phyloP scores from a whole-genome alignment of 2,113 vertebrate genomes.

The Alligator mississippiensis region DNA sequence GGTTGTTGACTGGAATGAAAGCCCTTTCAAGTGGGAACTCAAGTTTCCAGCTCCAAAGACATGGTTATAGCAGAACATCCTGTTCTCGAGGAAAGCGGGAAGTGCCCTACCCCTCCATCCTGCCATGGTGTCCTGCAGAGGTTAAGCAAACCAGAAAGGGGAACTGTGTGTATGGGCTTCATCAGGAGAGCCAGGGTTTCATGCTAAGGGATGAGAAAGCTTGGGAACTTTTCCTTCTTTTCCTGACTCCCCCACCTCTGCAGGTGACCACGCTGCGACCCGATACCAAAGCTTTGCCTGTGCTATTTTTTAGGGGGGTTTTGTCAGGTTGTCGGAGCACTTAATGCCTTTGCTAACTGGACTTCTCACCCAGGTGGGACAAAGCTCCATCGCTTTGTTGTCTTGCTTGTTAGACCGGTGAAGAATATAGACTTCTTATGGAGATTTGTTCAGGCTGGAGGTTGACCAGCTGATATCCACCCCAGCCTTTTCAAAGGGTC shows the following conservation, averaged over 20 bases:
- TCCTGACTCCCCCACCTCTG: not conserved
- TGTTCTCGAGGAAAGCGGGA: slow-evolving; percentile 31
- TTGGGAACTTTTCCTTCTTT: not conserved
- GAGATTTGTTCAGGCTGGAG: too few species aligned
- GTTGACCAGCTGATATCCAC: not conserved
- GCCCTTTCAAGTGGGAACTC: not conserved
- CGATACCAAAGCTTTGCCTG: not conserved
- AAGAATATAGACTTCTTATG: not conserved
- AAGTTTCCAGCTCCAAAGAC: not conserved
- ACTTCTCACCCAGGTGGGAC: not conserved
- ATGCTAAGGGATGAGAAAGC: not conserved
- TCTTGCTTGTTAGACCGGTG: not conserved
- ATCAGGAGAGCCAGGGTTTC: not conserved
- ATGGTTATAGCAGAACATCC: not conserved
- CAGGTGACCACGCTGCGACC: not conserved
- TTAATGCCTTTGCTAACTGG: not conserved
- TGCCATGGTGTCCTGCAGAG: slow-evolving; percentile 18
- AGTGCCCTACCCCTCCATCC: not conserved
- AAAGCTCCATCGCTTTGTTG: not conserved
- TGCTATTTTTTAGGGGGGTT: too few species aligned
- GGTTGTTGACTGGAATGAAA: not conserved
- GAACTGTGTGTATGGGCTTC: not conserved
- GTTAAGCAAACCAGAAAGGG: slow-evolving; percentile 31
- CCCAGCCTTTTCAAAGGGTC: not conserved
- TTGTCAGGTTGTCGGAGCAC: too few species aligned